These are phyloP conservation scores for Nothocercus nigrocapillus DNA, from an alignment of 2,113 vertebrate genomes.

Conservation along the genomic window DNA sequence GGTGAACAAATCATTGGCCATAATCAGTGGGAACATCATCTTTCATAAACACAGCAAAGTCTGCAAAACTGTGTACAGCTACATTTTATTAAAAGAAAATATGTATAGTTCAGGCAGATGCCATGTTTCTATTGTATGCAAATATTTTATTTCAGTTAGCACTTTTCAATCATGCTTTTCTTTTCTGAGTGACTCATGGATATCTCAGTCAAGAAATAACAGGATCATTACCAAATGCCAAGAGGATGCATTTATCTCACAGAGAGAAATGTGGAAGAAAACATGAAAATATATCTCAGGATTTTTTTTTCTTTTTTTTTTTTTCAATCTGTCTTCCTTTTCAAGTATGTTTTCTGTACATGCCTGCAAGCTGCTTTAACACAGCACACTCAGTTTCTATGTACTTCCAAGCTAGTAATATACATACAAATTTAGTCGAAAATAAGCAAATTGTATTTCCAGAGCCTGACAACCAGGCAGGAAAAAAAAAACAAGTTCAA, in stretches of 20 bases:
- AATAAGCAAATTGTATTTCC: neutral
- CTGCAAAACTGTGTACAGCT: neutral
- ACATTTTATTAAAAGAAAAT: neutral
- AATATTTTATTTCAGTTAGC: constrained; percentile 65
- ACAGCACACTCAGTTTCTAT: neutral
- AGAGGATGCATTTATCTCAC: neutral
- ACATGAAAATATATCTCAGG: neutral
- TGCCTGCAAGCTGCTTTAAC: neutral
- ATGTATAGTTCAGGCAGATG: neutral
- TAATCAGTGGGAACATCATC: neutral
- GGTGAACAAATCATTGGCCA: neutral
- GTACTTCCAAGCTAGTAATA: neutral
- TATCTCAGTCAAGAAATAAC: constrained; percentile 44
- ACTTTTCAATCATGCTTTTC: constrained; percentile 56
- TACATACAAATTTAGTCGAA: neutral
- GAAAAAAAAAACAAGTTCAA: neutral
- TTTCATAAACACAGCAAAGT: neutral
- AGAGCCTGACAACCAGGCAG: neutral
- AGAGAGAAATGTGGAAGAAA: neutral
- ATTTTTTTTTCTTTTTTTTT: constrained; percentile 9
- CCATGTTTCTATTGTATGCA: constrained; percentile 48
- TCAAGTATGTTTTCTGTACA: neutral
- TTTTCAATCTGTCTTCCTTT: neutral
- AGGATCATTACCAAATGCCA: constrained; percentile 19
- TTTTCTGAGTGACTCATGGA: constrained; percentile 38